Percentiles rank a stretch among this genome's conserved stretches.
Evolutionary conservation across 1,140 invertebrate species (phyloP).

Genomic region (Chironomus tepperi): DNA sequence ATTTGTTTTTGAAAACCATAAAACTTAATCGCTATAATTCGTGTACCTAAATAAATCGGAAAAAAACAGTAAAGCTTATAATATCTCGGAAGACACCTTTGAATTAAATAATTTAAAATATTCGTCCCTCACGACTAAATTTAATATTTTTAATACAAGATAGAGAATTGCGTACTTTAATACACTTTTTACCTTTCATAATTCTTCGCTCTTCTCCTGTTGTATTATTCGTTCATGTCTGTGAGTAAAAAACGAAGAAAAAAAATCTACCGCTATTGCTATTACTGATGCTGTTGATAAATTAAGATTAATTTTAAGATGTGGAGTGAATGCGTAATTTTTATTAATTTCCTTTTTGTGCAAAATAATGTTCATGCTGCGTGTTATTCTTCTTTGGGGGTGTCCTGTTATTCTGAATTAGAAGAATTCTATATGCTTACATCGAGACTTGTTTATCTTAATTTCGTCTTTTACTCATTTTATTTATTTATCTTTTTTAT

Average conservation of each 20-base stretch:
- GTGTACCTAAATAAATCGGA: background rate
- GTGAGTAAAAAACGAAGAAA: background rate
- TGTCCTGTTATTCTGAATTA: background rate
- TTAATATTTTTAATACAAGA: too few species aligned
- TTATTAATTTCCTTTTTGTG: conserved; percentile 22
- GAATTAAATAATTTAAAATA: too few species aligned
- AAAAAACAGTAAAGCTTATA: background rate
- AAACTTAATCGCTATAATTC: background rate
- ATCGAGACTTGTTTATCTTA: background rate
- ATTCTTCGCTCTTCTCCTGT: too few species aligned
- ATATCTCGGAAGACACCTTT: too few species aligned
- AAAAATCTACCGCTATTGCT: background rate
- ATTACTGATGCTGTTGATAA: conserved; percentile 6
- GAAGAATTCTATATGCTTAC: background rate
- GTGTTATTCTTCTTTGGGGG: background rate
- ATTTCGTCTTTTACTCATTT: background rate
- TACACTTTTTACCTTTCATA: too few species aligned
- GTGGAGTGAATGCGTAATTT: conserved; percentile 16
- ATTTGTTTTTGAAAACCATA: too few species aligned
- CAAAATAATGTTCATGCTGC: background rate
- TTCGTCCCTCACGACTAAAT: too few species aligned
- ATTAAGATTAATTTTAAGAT: conserved; percentile 23
- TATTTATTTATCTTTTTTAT: too few species aligned
- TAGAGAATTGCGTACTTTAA: too few species aligned
- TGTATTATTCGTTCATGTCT: too few species aligned